Evolutionary conservation across 2,888 invertebrate genomes (phyloP).

Genomic region (Hyalella azteca): DNA sequence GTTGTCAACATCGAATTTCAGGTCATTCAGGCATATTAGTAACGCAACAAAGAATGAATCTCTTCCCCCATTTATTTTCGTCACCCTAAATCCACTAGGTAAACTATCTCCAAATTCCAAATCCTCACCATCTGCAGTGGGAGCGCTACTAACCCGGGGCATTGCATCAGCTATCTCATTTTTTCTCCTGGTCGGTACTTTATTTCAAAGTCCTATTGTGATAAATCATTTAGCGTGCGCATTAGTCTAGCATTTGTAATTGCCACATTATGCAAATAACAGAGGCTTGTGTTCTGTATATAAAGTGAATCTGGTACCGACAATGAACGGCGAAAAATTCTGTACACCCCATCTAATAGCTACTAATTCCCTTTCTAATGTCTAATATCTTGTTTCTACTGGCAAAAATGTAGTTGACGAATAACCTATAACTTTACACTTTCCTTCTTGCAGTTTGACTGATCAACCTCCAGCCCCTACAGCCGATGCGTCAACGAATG

Average conservation of each 20-base stretch:
- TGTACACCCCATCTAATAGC: neutral
- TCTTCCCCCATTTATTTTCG: neutral
- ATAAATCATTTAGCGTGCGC: neutral
- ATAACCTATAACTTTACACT: neutral
- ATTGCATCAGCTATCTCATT: neutral
- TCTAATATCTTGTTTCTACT: too few relatives aligned
- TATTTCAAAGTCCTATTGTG: neutral
- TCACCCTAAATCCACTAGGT: neutral
- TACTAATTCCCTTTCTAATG: neutral
- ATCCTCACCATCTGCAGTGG: neutral
- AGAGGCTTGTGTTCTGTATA: neutral
- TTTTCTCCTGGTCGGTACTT: neutral
- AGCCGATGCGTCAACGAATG: neutral
- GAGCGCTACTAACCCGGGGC: neutral
- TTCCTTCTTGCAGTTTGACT: neutral
- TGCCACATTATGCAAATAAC: neutral
- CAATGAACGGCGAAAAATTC: neutral
- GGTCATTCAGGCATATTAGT: neutral
- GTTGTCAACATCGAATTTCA: neutral
- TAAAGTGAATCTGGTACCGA: neutral
- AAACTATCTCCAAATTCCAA: neutral
- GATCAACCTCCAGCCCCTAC: neutral
- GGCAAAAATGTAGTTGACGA: too few relatives aligned
- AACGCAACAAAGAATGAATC: neutral
- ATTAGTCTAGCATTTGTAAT: neutral